Evolutionary conservation across 1,140 invertebrate species (phyloP).

Genomic region (Ptiloglossa arizonensis): DNA sequence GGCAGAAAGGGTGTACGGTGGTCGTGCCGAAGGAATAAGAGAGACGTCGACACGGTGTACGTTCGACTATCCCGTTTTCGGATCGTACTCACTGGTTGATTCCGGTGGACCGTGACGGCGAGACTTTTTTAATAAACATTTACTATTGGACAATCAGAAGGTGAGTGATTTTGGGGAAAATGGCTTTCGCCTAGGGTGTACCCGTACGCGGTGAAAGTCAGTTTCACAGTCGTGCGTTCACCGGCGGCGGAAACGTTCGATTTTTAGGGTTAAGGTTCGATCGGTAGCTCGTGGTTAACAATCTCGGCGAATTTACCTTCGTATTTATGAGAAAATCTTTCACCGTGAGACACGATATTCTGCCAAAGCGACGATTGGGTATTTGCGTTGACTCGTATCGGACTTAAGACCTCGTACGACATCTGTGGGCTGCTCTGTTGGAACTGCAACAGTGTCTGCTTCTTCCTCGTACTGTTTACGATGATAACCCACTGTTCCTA

Average conservation of each 20-base stretch:
- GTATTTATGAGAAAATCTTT: neutral
- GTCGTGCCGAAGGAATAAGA: neutral
- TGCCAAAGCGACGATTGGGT: slow-evolving; percentile 16
- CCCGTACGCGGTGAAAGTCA: neutral
- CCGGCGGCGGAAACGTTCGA: neutral
- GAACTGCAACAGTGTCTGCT: slow-evolving; percentile 16
- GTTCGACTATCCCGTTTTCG: neutral
- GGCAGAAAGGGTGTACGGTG: slow-evolving; percentile 14
- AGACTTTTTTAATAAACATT: neutral
- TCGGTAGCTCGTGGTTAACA: neutral
- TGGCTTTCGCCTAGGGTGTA: neutral
- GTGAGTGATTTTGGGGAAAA: slow-evolving; percentile 17
- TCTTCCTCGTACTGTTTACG: slow-evolving; percentile 33
- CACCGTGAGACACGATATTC: neutral
- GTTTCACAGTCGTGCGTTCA: neutral
- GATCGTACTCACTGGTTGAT: neutral
- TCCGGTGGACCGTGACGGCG: neutral
- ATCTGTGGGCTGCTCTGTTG: slow-evolving; percentile 38
- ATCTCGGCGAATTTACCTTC: neutral
- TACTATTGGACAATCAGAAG: neutral
- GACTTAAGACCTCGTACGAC: slow-evolving; percentile 26
- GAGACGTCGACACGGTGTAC: slow-evolving; percentile 10
- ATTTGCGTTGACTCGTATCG: slow-evolving; percentile 22
- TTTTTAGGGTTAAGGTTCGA: neutral
- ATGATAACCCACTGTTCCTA: slow-evolving; percentile 7